A percentile compares a stretch with the other conserved stretches of the same genome.
Evolutionary conservation across 2,113 vertebrate genomes (phyloP).

Genomic region (Gymnarchus niloticus): DNA sequence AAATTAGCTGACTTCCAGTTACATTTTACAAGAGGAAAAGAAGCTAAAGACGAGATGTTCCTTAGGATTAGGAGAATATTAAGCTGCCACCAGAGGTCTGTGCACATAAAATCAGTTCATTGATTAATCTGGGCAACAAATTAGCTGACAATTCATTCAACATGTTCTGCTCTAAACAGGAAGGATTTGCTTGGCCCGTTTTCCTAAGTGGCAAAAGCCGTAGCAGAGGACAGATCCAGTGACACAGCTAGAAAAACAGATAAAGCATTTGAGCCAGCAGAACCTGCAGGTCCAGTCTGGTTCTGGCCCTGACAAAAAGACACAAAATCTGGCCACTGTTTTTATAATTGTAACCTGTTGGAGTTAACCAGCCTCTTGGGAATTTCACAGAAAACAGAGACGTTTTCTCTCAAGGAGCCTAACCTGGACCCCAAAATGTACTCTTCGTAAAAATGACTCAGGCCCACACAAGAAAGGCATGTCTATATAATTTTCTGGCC

Average conservation of each 20-base stretch:
- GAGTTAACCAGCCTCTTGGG: not conserved
- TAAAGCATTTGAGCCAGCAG: not conserved
- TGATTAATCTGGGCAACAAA: slow-evolving; percentile 45
- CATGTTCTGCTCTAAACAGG: slow-evolving; percentile 32
- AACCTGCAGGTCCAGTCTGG: not conserved
- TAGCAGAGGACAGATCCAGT: not conserved
- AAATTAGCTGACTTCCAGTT: not conserved
- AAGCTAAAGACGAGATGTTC: not conserved
- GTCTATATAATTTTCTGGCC: not conserved
- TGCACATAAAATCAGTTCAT: slow-evolving; percentile 40
- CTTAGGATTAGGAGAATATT: not conserved
- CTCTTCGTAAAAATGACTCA: not conserved
- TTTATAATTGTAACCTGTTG: not conserved
- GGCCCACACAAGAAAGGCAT: not conserved
- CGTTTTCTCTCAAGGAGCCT: not conserved
- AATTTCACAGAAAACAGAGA: not conserved
- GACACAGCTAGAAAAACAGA: not conserved
- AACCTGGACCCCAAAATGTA: not conserved
- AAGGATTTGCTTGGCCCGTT: slow-evolving; percentile 16
- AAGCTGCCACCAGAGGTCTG: slow-evolving; percentile 25
- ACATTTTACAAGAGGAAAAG: too few species aligned
- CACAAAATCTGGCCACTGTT: not conserved
- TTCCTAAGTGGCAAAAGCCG: slow-evolving; percentile 28
- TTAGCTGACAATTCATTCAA: slow-evolving; percentile 38
- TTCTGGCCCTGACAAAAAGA: not conserved